Evolutionary conservation across 1,140 invertebrate species (phyloP).

Genomic region (Saxidomus purpurata): DNA sequence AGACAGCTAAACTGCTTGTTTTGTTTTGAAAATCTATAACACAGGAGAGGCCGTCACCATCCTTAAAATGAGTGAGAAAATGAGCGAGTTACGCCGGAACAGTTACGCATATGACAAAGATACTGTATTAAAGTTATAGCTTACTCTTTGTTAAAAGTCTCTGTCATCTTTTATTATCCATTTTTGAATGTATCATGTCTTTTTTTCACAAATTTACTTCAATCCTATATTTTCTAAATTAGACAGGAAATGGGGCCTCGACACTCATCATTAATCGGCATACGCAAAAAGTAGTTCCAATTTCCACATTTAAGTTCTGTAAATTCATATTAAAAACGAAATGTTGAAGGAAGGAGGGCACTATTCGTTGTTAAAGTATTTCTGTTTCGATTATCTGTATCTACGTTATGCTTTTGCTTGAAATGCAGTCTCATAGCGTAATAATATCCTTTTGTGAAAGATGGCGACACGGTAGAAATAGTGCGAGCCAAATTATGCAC

Average conservation of each 20-base stretch:
- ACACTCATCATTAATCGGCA: constrained; percentile 47
- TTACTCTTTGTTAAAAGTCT: constrained; percentile 73
- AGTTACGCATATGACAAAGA: neutral
- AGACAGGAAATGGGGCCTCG: constrained; percentile 76
- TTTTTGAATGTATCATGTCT: constrained; percentile 64
- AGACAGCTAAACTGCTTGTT: neutral
- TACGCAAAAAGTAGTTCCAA: constrained; percentile 49
- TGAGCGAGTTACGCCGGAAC: neutral
- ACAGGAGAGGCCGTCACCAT: constrained; percentile 31
- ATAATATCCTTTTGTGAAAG: constrained; percentile 52
- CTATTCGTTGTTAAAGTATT: neutral
- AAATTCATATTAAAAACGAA: neutral
- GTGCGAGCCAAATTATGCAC: constrained; percentile 54
- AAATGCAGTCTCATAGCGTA: constrained; percentile 1
- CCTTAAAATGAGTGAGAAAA: neutral
- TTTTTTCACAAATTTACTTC: constrained; percentile 59
- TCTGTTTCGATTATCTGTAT: neutral
- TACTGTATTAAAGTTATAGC: constrained; percentile 26
- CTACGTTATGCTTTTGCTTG: neutral
- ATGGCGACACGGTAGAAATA: constrained; percentile 57
- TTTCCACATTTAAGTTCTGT: neutral
- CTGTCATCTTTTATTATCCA: constrained; percentile 77
- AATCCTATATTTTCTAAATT: constrained; percentile 57
- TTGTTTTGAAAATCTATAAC: constrained; percentile 56
- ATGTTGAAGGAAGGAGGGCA: neutral